These are phyloP conservation scores for Athalia circularis DNA, from an alignment of 2,888 invertebrate genomes.

Conservation along the genomic window DNA sequence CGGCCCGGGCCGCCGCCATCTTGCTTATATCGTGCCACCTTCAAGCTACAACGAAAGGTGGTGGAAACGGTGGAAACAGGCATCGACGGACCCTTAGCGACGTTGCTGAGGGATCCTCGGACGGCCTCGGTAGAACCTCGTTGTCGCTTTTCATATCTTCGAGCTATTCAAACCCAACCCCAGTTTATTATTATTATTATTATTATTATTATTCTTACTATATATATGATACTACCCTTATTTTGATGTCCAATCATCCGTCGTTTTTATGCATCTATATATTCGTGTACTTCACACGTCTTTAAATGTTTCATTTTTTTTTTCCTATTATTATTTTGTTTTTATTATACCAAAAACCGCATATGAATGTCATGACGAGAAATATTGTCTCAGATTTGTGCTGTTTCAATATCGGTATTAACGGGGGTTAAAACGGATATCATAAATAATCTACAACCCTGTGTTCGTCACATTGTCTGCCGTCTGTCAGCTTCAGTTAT, in stretches of 20 bases:
- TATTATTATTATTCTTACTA: background rate
- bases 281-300: too few relatives aligned
- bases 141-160: constrained; percentile 27
- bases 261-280: too few relatives aligned
- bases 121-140: constrained; percentile 72
- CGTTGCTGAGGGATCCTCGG: constrained; percentile 73
- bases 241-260: too few relatives aligned
- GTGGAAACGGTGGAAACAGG: constrained; percentile 65
- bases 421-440: too few relatives aligned
- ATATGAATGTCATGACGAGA: too few relatives aligned
- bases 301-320: too few relatives aligned
- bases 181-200: background rate
- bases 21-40: constrained; percentile 95
- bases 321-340: too few relatives aligned
- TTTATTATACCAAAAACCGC: too few relatives aligned
- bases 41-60: constrained; percentile 62
- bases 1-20: constrained; percentile 95
- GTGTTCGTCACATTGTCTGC: background rate
- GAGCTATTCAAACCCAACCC: constrained; percentile 1
- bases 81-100: constrained; percentile 73
- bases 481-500: constrained; percentile 2
- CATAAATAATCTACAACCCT: too few relatives aligned
- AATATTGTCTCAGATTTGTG: too few relatives aligned
- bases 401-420: too few relatives aligned
- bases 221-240: too few relatives aligned